Base-by-base conservation (phyloP, 2,888 invertebrate genomes). In the Drosophila austrosaltans region DNA sequence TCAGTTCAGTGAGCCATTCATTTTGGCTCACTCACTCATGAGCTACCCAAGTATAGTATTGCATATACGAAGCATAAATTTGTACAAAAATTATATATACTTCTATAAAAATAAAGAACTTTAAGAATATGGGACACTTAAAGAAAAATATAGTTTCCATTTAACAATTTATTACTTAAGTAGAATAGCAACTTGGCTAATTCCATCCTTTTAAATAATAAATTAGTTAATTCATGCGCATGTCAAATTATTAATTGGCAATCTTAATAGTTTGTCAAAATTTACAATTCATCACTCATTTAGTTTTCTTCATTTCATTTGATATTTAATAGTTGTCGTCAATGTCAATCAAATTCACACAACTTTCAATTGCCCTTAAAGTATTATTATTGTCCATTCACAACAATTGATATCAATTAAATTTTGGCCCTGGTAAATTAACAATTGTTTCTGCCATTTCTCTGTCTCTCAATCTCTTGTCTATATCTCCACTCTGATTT, bases 401-500 rank as follows among this genome's bases (percentile, higher is more conserved):
- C 58, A 64, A 58, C 22, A 48, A 61, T 70, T 54, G 61, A 68
- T 30, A 63, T 30, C 59, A 65, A 66, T 74, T 80, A 59, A 72
- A 69, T 71, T 65, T 42, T 36, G 40, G 16, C 16, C 7, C 20
- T 63, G 53, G 59, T 54, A 20, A 62, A 48, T 32, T 72, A 66
- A 62, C 54, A 63, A 25, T 4, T 4, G 48, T 10, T 48, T 48
- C 22, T 36, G 28, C 32, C 6, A 1, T 36, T 36, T 61, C 56
- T 56, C 7, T 28, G 42, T 57, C 20, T 12, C 22, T 8, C 36
- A 36, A 36, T 8, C 36, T 36, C 10, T 36, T 36, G 10, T 48
- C 22, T 48, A 25, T 48, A 22, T 25, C 48, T 48, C 66, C 39
- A 12, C 20, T 53, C 54, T 68, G 60, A 60, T 64, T 68, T 53